phyloP scores from a whole-genome alignment of 1,140 invertebrate genomes.

The Drosophila takahashii region DNA sequence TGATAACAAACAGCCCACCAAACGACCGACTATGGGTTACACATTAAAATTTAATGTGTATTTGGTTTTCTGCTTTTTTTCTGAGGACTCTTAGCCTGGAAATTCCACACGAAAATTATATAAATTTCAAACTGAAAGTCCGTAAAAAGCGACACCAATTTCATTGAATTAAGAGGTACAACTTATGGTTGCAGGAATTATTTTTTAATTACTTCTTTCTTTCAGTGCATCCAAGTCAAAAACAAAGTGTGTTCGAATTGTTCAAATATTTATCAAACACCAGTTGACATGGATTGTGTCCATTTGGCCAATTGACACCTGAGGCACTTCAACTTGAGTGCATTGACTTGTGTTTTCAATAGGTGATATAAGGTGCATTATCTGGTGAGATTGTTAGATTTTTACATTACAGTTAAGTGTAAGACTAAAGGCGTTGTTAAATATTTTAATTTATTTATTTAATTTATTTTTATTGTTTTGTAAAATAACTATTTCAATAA shows the following conservation, averaged over 20 bases:
- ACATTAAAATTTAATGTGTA: conserved; percentile 20
- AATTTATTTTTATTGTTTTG: too few species aligned
- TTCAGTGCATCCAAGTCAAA: not conserved
- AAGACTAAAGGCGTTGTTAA: too few species aligned
- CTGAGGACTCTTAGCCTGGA: not conserved
- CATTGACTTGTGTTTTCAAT: conserved; percentile 26
- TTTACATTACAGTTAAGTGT: too few species aligned
- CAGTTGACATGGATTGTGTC: conserved; percentile 26
- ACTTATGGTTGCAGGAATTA: too few species aligned
- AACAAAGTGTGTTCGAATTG: conserved; percentile 17
- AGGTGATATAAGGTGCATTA: not conserved
- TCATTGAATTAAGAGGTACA: not conserved
- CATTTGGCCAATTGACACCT: conserved; percentile 54
- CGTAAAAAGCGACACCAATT: not conserved
- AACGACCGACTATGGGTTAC: not conserved
- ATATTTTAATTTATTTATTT: not conserved
- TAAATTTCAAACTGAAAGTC: not conserved
- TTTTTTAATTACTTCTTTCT: not conserved
- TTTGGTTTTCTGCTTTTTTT: conserved; percentile 27
- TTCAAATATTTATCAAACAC: conserved; percentile 44
- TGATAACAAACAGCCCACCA: conserved; percentile 6
- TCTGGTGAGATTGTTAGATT: not conserved
- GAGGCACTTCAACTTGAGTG: conserved; percentile 14
- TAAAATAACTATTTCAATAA: too few species aligned
- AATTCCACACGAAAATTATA: not conserved